These are phyloP conservation scores for Antheraea pernyi DNA, from an alignment of 1,140 invertebrate genomes.

Conservation along the genomic window DNA sequence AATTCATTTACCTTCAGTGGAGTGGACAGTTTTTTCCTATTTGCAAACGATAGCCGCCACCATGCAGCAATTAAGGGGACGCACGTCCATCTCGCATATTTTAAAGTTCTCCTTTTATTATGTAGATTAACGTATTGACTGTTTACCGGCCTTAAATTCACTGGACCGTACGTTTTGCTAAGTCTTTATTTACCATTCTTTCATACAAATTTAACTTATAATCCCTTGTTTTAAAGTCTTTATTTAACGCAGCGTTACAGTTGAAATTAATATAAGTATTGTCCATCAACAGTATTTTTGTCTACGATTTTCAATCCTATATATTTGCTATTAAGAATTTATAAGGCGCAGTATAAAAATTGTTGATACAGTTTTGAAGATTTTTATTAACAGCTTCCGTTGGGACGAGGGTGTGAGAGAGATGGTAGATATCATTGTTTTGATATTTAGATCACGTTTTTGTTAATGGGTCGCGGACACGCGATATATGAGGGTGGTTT, in stretches of 20 bases:
- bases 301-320: neutral
- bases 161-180: conserved; percentile 35
- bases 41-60: conserved; percentile 69
- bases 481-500: conserved; percentile 39
- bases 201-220: neutral
- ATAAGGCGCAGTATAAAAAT: conserved; percentile 11
- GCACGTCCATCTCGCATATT: conserved; percentile 54
- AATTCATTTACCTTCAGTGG: conserved; percentile 58
- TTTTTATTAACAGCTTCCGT: conserved; percentile 39
- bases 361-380: neutral
- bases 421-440: conserved; percentile 42
- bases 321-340: neutral
- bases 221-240: neutral
- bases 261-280: neutral
- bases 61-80: conserved; percentile 64
- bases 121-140: conserved; percentile 74
- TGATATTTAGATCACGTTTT: conserved; percentile 37
- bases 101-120: conserved; percentile 68
- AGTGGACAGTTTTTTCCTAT: conserved; percentile 72
- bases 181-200: neutral
- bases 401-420: conserved; percentile 29
- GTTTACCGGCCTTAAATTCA: conserved; percentile 41
- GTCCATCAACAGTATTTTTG: neutral
- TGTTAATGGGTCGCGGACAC: conserved; percentile 42
- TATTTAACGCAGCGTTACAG: neutral